Conservation (phyloP, 92 coral and sea anemone species). For the Phymanthus crucifer region DNA sequence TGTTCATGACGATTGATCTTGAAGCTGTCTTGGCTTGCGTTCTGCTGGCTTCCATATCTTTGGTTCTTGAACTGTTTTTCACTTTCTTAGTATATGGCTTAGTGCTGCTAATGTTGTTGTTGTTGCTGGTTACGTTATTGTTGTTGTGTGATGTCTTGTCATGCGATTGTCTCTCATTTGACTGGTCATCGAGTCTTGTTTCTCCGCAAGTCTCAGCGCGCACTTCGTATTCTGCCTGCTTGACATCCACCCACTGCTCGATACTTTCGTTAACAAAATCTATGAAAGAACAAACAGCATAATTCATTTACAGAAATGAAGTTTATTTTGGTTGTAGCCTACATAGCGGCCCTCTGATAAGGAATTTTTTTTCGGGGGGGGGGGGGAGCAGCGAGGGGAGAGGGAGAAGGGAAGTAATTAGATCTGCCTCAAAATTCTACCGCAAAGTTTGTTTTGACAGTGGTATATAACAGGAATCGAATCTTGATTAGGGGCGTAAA, state of each 20-base stretch:
- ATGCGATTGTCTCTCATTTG: neutral
- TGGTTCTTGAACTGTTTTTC: neutral
- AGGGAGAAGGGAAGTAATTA: too few species aligned
- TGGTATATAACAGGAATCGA: too few species aligned
- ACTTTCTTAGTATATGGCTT: conserved; percentile 1
- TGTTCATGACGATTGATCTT: conserved; percentile 1
- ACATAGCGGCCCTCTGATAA: too few species aligned
- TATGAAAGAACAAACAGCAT: neutral
- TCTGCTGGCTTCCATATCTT: neutral
- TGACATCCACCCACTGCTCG: conserved; percentile 25
- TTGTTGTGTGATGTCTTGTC: conserved; percentile 9
- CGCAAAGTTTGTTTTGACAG: too few species aligned
- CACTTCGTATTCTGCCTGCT: conserved; percentile 5
- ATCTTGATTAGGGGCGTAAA: too few species aligned
- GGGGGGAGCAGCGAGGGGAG: too few species aligned
- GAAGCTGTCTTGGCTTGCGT: neutral
- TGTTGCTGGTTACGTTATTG: conserved; percentile 20
- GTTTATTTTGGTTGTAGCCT: neutral
- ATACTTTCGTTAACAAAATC: conserved; percentile 15
- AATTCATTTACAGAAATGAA: neutral
- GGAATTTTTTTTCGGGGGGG: too few species aligned
- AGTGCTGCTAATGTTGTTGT: conserved; percentile 7
- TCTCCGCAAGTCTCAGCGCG: neutral
- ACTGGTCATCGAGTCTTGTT: neutral
- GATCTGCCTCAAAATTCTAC: too few species aligned